Conservation (phyloP, 2,113 vertebrate species). For the Hyaena hyaena region DNA sequence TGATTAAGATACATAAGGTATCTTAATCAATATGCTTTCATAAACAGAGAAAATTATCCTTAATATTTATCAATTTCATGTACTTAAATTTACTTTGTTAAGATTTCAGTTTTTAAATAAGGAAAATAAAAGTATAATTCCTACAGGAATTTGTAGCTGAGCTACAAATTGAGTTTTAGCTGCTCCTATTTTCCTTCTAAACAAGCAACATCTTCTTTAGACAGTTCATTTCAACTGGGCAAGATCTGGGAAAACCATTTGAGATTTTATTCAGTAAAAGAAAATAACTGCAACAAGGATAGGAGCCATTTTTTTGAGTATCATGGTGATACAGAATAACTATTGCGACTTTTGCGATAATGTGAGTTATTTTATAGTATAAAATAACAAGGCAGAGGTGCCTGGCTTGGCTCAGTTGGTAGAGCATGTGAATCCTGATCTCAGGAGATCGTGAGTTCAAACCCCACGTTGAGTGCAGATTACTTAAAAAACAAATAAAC, state of each 20-base stretch:
- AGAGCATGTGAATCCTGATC: not conserved
- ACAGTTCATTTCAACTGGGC: not conserved
- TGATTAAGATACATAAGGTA: not conserved
- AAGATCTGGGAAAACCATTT: not conserved
- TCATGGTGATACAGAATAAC: not conserved
- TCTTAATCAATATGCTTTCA: not conserved
- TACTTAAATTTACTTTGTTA: conserved; percentile 31
- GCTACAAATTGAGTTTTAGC: not conserved
- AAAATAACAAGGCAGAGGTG: not conserved
- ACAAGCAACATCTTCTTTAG: not conserved
- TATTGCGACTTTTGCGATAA: not conserved
- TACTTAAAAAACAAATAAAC: not conserved
- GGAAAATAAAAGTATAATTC: not conserved
- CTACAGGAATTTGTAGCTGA: not conserved
- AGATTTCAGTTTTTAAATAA: not conserved
- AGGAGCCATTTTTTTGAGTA: not conserved
- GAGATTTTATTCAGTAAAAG: conserved; percentile 8
- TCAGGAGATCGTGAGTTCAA: not conserved
- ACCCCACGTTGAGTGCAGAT: not conserved
- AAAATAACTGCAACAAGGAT: not conserved
- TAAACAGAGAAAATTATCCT: not conserved
- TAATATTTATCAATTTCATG: not conserved
- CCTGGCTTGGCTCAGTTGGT: not conserved
- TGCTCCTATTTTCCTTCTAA: not conserved
- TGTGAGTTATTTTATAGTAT: not conserved